A percentile compares a stretch with the other conserved stretches of the same genome.
Conservation (phyloP, 2,888 invertebrate species). For the Drosophila rubida region DNA sequence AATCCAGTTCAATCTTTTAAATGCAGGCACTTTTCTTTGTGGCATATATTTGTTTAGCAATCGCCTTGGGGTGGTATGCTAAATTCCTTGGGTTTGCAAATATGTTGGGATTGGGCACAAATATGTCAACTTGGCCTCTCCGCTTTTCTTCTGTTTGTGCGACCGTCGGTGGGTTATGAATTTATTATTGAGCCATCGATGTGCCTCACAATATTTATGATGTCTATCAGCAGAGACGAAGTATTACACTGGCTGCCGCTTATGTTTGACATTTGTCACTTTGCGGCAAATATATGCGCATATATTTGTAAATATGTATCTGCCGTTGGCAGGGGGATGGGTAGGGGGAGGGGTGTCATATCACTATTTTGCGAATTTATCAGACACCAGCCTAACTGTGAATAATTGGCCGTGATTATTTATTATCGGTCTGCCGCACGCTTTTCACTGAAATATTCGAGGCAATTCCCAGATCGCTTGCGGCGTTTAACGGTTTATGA, state of each 20-base stretch:
- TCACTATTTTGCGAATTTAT: constrained; percentile 35
- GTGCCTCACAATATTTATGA: constrained; percentile 70
- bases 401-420: constrained; percentile 68
- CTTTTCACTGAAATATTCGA: constrained; percentile 15
- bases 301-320: constrained; percentile 36
- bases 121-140: background rate
- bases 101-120: background rate
- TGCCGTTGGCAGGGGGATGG: no score
- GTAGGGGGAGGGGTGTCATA: constrained; percentile 27
- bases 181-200: constrained; percentile 66
- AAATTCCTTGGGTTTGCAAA: background rate
- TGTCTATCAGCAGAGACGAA: constrained; percentile 43
- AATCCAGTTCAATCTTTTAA: background rate
- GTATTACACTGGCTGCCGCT: constrained; percentile 22
- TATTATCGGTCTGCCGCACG: constrained; percentile 27
- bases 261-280: constrained; percentile 60
- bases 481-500: constrained; percentile 38
- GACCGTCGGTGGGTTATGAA: constrained; percentile 51
- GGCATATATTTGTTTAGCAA: no score
- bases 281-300: constrained; percentile 49
- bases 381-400: constrained; percentile 38
- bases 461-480: constrained; percentile 7
- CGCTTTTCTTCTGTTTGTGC: constrained; percentile 6
- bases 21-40: background rate
- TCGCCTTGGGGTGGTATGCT: background rate